Conservation (phyloP, 2,888 invertebrate species). For the Thyatira batis region DNA sequence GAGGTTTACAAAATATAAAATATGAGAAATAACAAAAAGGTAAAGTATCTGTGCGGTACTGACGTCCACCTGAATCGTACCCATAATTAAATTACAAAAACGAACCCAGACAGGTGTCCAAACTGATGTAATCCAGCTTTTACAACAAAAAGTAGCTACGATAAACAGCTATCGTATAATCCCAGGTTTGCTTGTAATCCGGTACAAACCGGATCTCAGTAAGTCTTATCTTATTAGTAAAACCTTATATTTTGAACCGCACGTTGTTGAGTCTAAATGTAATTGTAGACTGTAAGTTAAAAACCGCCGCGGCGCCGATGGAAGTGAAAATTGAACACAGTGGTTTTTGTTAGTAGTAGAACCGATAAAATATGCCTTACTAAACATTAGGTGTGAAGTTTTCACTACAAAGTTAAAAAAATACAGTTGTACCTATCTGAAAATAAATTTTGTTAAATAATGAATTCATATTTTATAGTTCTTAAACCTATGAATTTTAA, state of each 20-base stretch:
- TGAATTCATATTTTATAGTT: too few relatives aligned
- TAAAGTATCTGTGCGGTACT: background rate
- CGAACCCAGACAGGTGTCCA: background rate
- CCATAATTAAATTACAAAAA: background rate
- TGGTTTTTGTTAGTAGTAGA: too few relatives aligned
- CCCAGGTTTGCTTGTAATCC: constrained; percentile 2
- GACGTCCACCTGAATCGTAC: background rate
- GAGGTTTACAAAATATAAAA: background rate
- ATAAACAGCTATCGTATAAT: background rate
- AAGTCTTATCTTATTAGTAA: too few relatives aligned
- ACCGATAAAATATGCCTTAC: too few relatives aligned
- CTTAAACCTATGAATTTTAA: too few relatives aligned
- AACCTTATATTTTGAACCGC: too few relatives aligned
- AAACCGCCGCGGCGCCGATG: too few relatives aligned
- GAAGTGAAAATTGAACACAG: too few relatives aligned
- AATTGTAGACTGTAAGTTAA: background rate
- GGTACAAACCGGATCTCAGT: background rate
- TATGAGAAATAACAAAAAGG: background rate
- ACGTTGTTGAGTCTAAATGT: background rate
- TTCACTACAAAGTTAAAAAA: too few relatives aligned
- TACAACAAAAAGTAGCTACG: background rate
- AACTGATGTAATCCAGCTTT: background rate
- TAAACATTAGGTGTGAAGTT: too few relatives aligned
- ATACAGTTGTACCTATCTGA: too few relatives aligned
- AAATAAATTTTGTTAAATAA: too few relatives aligned